Conservation (phyloP, 2,888 invertebrate species). For the Lamellibrachia satsuma region DNA sequence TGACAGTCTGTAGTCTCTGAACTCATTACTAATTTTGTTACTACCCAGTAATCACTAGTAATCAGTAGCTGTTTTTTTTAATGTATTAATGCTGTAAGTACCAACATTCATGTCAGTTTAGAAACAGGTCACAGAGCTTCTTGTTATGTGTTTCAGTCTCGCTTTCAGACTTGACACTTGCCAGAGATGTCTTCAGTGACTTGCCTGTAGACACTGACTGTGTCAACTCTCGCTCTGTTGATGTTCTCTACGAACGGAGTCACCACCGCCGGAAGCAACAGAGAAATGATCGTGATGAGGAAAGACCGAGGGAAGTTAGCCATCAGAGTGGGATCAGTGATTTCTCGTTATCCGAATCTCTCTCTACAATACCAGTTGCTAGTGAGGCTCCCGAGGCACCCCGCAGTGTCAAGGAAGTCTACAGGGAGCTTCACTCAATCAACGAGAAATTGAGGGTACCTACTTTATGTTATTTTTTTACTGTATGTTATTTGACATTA, state of each 20-base stretch:
- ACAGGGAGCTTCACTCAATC: slow-evolving; percentile 36
- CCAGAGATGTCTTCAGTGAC: neutral
- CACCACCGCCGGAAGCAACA: neutral
- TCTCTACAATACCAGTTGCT: slow-evolving; percentile 27
- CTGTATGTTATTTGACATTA: neutral
- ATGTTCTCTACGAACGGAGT: neutral
- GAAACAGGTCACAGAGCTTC: neutral
- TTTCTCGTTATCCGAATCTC: slow-evolving; percentile 22
- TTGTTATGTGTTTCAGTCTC: neutral
- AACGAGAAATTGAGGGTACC: slow-evolving; percentile 36
- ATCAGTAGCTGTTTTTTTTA: no score
- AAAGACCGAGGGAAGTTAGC: neutral
- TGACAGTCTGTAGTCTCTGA: no score
- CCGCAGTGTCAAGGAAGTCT: slow-evolving; percentile 31
- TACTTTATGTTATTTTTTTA: slow-evolving; percentile 7
- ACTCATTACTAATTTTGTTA: no score
- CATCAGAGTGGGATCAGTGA: neutral
- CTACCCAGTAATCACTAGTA: no score
- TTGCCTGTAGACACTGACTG: neutral
- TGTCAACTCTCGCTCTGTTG: neutral
- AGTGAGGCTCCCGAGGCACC: neutral
- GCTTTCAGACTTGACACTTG: slow-evolving; percentile 2
- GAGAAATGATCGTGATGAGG: neutral
- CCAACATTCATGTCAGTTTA: no score
- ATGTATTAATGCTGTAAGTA: no score